These are phyloP conservation scores for Rhabdomys pumilio DNA, from an alignment of 2,797 vertebrate species.

Conservation along the genomic window DNA sequence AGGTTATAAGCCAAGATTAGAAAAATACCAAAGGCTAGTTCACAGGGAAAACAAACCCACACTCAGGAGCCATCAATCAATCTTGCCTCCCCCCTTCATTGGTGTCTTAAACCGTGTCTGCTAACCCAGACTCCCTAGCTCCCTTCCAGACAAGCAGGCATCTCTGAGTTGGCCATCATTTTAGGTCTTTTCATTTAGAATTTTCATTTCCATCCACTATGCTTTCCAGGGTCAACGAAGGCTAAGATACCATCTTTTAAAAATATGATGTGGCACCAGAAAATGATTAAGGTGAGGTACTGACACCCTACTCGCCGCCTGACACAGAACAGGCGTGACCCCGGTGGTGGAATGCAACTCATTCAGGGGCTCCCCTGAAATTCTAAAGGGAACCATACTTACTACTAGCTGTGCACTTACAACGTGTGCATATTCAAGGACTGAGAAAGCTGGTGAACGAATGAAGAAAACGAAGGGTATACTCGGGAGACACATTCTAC, in stretches of 20 bases:
- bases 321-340: conserved; percentile 5
- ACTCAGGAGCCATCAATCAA: background rate
- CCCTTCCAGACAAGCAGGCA: background rate
- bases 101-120: background rate
- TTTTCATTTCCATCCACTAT: background rate
- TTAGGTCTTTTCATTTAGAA: background rate
- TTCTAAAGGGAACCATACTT: background rate
- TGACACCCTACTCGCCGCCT: background rate
- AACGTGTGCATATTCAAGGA: background rate
- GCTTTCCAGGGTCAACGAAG: background rate
- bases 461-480: background rate
- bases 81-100: background rate
- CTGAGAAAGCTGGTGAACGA: background rate
- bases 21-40: background rate
- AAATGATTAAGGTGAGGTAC: background rate
- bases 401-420: no score
- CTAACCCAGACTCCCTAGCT: background rate
- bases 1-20: background rate
- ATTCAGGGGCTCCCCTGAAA: background rate
- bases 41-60: background rate
- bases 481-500: background rate
- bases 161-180: background rate
- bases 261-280: background rate
- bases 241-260: conserved; percentile 14
- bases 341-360: background rate